phyloP scores from a whole-genome alignment of 2,888 invertebrate species.

The Scaptomyza flava region DNA sequence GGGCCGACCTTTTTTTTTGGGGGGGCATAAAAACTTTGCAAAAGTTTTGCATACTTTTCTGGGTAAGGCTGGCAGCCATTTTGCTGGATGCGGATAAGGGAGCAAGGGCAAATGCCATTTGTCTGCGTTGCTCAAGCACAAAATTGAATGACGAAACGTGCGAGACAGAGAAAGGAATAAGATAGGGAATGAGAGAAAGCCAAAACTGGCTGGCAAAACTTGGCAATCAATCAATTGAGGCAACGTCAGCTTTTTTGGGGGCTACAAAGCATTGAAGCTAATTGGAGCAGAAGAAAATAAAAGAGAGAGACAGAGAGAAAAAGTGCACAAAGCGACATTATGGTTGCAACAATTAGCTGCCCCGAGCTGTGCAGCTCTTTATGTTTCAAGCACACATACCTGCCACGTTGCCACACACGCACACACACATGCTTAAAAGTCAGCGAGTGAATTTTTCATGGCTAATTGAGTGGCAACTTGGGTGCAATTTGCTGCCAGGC shows the following conservation, averaged over 20 bases:
- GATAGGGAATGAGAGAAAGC: not conserved
- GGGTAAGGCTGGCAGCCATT: conserved; percentile 40
- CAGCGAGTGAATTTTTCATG: conserved; percentile 68
- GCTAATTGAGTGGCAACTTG: conserved; percentile 78
- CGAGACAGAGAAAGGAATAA: not conserved
- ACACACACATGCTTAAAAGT: conserved; percentile 24
- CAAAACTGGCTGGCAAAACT: conserved; percentile 40
- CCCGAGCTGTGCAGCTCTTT: conserved; percentile 16
- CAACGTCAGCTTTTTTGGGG: conserved; percentile 41
- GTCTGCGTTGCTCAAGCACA: conserved; percentile 62
- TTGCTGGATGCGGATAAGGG: conserved; percentile 3
- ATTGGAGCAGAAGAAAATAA: conserved; percentile 46
- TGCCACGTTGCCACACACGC: not conserved
- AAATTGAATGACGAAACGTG: conserved; percentile 34
- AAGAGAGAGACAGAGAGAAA: not conserved
- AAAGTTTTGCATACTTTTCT: conserved; percentile 76
- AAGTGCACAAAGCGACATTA: conserved; percentile 1
- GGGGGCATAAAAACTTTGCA: conserved; percentile 59
- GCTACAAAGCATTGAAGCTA: conserved; percentile 36
- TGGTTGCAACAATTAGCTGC: conserved; percentile 39
- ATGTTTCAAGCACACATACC: not conserved
- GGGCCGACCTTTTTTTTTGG: conserved; percentile 22
- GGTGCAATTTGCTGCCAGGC: conserved; percentile 57
- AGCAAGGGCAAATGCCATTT: conserved; percentile 50
- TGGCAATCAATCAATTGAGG: conserved; percentile 76